Percentiles rank a stretch among this genome's conserved stretches.
Conservation (phyloP, 2,797 vertebrate genomes). For the Myotis findleyi region DNA sequence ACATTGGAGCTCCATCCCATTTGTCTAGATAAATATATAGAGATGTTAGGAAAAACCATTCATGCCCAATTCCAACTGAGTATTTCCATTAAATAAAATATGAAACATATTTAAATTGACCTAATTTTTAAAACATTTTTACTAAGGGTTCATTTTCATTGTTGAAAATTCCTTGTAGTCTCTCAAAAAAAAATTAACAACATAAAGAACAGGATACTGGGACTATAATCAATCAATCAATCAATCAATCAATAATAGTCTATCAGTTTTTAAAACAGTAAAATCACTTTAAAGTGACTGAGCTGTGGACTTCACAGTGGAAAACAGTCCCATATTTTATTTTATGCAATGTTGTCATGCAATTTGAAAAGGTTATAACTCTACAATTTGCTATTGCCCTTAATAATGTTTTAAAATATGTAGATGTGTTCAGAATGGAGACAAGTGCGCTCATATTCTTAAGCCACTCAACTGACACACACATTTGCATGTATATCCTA, state of each 20-base stretch:
- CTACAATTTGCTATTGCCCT: neutral
- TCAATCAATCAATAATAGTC: neutral
- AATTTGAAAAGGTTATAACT: neutral
- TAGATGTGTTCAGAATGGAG: neutral
- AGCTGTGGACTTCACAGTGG: neutral
- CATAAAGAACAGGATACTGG: neutral
- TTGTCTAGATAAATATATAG: neutral
- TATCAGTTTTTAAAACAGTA: neutral
- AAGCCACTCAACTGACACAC: neutral
- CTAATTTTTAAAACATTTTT: neutral
- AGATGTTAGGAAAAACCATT: neutral
- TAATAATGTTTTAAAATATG: constrained; percentile 23
- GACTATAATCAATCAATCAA: neutral
- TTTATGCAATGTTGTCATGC: neutral
- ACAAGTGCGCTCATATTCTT: neutral
- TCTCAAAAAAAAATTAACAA: neutral
- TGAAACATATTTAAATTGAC: neutral
- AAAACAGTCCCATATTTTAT: neutral
- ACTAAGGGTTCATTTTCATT: neutral
- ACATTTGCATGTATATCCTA: neutral
- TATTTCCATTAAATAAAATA: neutral
- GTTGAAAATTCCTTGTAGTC: neutral
- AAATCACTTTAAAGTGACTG: neutral
- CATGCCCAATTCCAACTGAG: neutral
- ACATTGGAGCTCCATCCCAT: neutral